These are phyloP conservation scores for Oncopodura yosiiana DNA, from an alignment of 1,140 invertebrate species.

Conservation along the genomic window DNA sequence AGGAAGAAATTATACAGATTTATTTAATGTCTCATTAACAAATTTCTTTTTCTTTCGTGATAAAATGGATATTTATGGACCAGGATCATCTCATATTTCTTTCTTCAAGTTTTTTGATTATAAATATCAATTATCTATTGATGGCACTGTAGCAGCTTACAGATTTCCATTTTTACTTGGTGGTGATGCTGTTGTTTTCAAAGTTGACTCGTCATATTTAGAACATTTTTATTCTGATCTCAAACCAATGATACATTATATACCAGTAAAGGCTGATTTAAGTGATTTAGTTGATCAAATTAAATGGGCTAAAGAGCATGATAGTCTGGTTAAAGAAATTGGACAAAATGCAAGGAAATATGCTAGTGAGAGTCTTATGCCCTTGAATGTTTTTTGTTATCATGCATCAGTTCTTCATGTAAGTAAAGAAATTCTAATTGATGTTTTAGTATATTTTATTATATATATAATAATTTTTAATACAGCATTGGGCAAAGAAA, in stretches of 20 bases:
- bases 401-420: conserved; percentile 68
- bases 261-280: conserved; percentile 70
- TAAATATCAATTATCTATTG: conserved; percentile 89
- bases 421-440: too few relatives aligned
- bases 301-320: conserved; percentile 68
- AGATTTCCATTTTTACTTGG: conserved; percentile 81
- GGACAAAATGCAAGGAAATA: conserved; percentile 59
- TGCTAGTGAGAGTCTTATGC: conserved; percentile 67
- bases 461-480: conserved; percentile 37
- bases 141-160: conserved; percentile 94
- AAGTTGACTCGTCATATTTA: conserved; percentile 86
- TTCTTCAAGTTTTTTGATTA: conserved; percentile 95
- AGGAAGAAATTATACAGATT: conserved; percentile 59
- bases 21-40: conserved; percentile 85
- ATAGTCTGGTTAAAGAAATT: conserved; percentile 60
- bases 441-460: conserved; percentile 3
- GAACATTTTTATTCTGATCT: conserved; percentile 85
- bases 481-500: conserved; percentile 62
- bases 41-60: conserved; percentile 94
- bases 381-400: conserved; percentile 82
- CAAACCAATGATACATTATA: conserved; percentile 65
- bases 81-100: conserved; percentile 67
- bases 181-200: conserved; percentile 76
- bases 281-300: conserved; percentile 70
- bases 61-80: conserved; percentile 73